These are phyloP conservation scores for Drosophila affinis DNA, from an alignment of 2,888 invertebrate species.

Conservation along the genomic window DNA sequence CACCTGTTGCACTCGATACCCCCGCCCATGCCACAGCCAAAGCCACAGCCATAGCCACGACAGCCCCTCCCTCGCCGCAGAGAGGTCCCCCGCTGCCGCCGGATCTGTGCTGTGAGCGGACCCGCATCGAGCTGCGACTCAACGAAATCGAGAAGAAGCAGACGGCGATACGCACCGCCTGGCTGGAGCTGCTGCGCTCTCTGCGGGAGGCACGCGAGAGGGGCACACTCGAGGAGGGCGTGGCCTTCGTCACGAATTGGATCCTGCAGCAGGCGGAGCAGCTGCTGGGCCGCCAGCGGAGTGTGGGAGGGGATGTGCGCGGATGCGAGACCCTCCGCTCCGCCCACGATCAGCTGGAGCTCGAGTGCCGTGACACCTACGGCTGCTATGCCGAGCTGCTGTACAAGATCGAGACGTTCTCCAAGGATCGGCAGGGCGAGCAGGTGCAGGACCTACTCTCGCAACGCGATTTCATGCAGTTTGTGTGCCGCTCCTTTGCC, in stretches of 20 bases:
- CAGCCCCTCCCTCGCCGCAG: constrained; percentile 24
- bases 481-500: constrained; percentile 91
- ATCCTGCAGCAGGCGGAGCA: constrained; percentile 90
- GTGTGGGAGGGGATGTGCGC: constrained; percentile 89
- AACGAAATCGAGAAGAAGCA: constrained; percentile 86
- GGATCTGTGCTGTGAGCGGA: constrained; percentile 86
- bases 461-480: constrained; percentile 92
- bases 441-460: constrained; percentile 87
- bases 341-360: constrained; percentile 90
- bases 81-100: constrained; percentile 84
- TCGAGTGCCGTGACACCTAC: constrained; percentile 91
- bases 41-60: constrained; percentile 17
- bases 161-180: constrained; percentile 86
- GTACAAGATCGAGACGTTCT: constrained; percentile 88
- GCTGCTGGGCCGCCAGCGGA: constrained; percentile 88
- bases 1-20: constrained; percentile 25
- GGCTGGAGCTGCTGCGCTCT: constrained; percentile 86
- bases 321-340: constrained; percentile 89
- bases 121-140: constrained; percentile 85
- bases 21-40: constrained; percentile 15
- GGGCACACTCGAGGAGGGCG: constrained; percentile 86
- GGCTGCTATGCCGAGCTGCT: constrained; percentile 91
- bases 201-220: constrained; percentile 87
- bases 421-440: constrained; percentile 82
- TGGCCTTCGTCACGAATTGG: constrained; percentile 90